Base-by-base conservation (phyloP, 2,113 vertebrate species). In the Aepyceros melampus region DNA sequence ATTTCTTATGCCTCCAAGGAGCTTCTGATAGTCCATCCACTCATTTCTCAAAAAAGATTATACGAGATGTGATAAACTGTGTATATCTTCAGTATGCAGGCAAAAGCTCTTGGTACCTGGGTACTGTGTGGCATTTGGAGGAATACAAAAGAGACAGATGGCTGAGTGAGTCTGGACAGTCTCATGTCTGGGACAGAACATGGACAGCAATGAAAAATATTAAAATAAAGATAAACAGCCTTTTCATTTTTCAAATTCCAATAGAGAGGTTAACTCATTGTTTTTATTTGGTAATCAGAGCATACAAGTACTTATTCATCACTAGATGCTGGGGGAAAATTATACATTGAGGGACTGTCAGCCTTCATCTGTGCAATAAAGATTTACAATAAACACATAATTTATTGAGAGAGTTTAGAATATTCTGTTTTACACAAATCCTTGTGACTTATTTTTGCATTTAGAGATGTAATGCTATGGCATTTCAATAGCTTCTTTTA, bases 201-300 rank as follows among this genome's bases (percentile, higher is more conserved):
- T 2, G 51, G 88, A 97, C 93, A 97, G 23, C 40, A 82, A 27
- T 16, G 43, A 10, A 88, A 98, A 86, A 36, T n/a, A 94, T 4
- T 29, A 2, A 92, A 96, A 91, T 29, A 56, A 97, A 96, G 43
- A 64, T 90, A 98, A 87, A 1, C 74, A 94, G 87, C 2, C 19
- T 55, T 98, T 96, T 97, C 89, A 87, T 45, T 89, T 62, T 82
- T 96, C 89, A 27, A 96, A 98, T 96, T 97, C 89, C 97, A 98
- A 89, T 40, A 16, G 74, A 98, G 76, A 58, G 1, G 60, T 98
- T 95, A 97, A 93, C 78, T 98, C 88, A 60, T 93, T 96, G 67
- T n/a, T 98, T 99, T 98, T 99, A 98, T 98, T 99, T 98, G 96
- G 88, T 98, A 97, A 95, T 74, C 97, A 94, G 93, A 98, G 98